Conservation (phyloP, 2,888 invertebrate species). For the Cryptus viduatorius region DNA sequence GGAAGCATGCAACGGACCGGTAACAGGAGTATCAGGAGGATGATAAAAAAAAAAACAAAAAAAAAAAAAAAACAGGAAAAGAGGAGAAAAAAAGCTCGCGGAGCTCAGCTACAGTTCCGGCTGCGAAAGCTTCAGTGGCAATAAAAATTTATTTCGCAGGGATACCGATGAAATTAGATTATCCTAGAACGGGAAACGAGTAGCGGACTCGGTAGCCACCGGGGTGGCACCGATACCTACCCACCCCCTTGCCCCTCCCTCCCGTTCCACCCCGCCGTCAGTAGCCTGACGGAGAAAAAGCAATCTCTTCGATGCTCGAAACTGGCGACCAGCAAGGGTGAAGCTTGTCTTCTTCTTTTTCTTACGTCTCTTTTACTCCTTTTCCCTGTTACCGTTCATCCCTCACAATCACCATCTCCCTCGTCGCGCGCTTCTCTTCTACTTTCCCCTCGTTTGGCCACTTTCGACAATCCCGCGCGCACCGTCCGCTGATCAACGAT, state of each 20-base stretch:
- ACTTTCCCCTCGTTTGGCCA: conserved; percentile 1
- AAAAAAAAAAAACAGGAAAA: conserved; percentile 29
- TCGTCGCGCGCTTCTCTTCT: conserved; percentile 18
- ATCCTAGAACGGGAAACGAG: conserved; percentile 72
- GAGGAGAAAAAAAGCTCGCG: conserved; percentile 48
- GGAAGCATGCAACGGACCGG: conserved; percentile 25
- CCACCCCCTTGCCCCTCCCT: conserved; percentile 18
- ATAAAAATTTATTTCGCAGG: conserved; percentile 77
- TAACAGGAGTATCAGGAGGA: conserved; percentile 46
- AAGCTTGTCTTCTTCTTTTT: conserved; percentile 19
- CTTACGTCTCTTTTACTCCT: conserved; percentile 30
- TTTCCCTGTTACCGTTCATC: conserved; percentile 30
- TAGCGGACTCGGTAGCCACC: conserved; percentile 64
- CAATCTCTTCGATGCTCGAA: conserved; percentile 74
- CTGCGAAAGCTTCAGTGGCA: conserved; percentile 72
- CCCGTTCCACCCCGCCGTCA: neutral
- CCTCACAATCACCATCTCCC: conserved; percentile 32
- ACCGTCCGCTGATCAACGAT: conserved; percentile 74
- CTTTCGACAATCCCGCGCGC: conserved; percentile 7
- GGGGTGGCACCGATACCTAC: conserved; percentile 48
- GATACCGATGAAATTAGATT: conserved; percentile 76
- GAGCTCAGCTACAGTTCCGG: conserved; percentile 65
- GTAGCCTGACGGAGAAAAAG: conserved; percentile 67
- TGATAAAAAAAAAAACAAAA: conserved; percentile 29
- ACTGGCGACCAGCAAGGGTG: conserved; percentile 24